Evolutionary conservation across 2,113 vertebrate genomes (phyloP).

Genomic region (Peucedramus taeniatus): DNA sequence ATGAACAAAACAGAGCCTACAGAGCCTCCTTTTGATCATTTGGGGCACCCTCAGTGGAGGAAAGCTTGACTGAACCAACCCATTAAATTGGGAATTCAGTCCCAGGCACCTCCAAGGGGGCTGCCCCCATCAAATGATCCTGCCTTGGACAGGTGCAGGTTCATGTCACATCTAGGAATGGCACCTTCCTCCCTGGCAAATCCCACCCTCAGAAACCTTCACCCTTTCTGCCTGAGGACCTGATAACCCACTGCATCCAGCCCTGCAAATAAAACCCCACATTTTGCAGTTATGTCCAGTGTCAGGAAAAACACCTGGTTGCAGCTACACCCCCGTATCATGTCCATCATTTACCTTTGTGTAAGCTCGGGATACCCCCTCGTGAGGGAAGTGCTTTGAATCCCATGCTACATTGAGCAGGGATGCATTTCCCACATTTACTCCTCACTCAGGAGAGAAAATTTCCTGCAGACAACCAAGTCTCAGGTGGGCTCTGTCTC

Average conservation of each 20-base stretch:
- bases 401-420: background rate
- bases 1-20: background rate
- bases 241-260: background rate
- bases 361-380: background rate
- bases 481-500: background rate
- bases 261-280: background rate
- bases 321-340: background rate
- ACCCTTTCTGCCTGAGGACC: background rate
- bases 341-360: background rate
- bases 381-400: background rate
- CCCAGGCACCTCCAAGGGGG: background rate
- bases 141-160: background rate
- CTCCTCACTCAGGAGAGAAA: background rate
- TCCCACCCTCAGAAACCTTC: background rate
- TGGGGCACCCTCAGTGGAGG: background rate
- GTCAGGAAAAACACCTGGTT: background rate
- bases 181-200: background rate
- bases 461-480: background rate
- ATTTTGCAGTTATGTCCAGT: background rate
- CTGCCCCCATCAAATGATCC: background rate
- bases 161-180: background rate
- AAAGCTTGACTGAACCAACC: background rate
- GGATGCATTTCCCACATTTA: background rate
- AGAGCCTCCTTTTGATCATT: background rate
- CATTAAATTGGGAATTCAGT: background rate